Evolutionary conservation across 1,140 invertebrate species (phyloP).

Genomic region (Drosophila miranda): DNA sequence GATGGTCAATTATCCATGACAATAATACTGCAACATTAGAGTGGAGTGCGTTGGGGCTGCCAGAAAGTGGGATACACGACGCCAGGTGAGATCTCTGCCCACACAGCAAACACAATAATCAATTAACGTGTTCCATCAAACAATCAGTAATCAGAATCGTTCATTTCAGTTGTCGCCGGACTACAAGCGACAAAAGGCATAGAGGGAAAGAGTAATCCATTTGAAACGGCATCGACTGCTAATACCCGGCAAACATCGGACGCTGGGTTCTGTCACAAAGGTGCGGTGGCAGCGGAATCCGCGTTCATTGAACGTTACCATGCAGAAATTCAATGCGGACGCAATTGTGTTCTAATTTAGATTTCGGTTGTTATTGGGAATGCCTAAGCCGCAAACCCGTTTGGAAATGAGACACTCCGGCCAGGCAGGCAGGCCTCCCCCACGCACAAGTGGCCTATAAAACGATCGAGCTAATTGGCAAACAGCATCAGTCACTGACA

Average conservation of each 20-base stretch:
- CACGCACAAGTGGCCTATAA: conserved; percentile 57
- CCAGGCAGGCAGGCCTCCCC: conserved; percentile 6
- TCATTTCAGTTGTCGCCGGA: conserved; percentile 38
- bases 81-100: conserved; percentile 6
- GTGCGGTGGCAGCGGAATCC: conserved; percentile 51
- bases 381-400: conserved; percentile 70
- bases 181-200: not conserved
- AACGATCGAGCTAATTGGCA: conserved; percentile 41
- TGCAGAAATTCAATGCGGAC: conserved; percentile 37
- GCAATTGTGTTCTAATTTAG: conserved; percentile 72
- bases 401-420: conserved; percentile 21
- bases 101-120: conserved; percentile 2
- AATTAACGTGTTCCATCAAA: conserved; percentile 15
- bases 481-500: conserved; percentile 69
- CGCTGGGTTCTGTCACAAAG: too few species aligned
- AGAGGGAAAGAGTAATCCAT: conserved; percentile 70
- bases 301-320: conserved; percentile 74
- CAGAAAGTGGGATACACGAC: not conserved
- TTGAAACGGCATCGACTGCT: conserved; percentile 58
- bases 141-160: conserved; percentile 38
- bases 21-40: conserved; percentile 2
- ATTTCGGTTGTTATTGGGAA: conserved; percentile 30
- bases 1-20: conserved; percentile 3
- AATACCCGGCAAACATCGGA: conserved; percentile 49
- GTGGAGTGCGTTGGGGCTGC: not conserved